A percentile compares a stretch with the other conserved stretches of the same genome.
Conservation (phyloP, 2,113 vertebrate species). For the Heterochromis multidens region DNA sequence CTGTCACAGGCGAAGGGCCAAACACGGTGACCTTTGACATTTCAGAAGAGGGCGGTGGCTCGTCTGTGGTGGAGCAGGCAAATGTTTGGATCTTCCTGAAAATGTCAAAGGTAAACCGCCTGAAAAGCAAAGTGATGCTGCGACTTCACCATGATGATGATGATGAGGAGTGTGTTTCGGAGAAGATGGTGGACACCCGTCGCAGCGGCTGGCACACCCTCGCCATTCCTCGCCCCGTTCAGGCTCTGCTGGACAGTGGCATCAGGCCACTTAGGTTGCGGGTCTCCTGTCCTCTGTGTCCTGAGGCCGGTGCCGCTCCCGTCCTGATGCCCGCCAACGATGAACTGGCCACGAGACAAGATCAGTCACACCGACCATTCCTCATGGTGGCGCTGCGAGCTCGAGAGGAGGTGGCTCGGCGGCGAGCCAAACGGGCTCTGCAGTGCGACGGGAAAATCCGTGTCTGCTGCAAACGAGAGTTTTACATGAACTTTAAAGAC, state of each 20-base stretch:
- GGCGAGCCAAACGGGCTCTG: conserved; percentile 83
- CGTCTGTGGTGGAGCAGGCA: conserved; percentile 85
- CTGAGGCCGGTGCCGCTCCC: conserved; percentile 80
- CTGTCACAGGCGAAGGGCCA: conserved; percentile 71
- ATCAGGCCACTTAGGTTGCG: conserved; percentile 76
- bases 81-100: conserved; percentile 94
- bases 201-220: conserved; percentile 95
- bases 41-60: conserved; percentile 81
- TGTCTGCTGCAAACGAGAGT: conserved; percentile 93
- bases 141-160: conserved; percentile 64
- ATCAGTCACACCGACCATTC: conserved; percentile 90
- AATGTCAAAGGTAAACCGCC: conserved; percentile 82
- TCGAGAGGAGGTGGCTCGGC: conserved; percentile 78
- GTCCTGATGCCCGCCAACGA: conserved; percentile 72
- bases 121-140: conserved; percentile 85
- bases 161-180: conserved; percentile 75
- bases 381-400: conserved; percentile 86
- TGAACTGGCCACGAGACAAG: conserved; percentile 60
- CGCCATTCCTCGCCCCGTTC: conserved; percentile 78
- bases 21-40: conserved; percentile 87
- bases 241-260: conserved; percentile 80
- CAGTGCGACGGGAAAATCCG: conserved; percentile 92
- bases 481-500: conserved; percentile 95
- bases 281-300: conserved; percentile 86
- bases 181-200: conserved; percentile 88